Base-by-base conservation (phyloP, 2,113 vertebrate species). In the Hippocampus zosterae region DNA sequence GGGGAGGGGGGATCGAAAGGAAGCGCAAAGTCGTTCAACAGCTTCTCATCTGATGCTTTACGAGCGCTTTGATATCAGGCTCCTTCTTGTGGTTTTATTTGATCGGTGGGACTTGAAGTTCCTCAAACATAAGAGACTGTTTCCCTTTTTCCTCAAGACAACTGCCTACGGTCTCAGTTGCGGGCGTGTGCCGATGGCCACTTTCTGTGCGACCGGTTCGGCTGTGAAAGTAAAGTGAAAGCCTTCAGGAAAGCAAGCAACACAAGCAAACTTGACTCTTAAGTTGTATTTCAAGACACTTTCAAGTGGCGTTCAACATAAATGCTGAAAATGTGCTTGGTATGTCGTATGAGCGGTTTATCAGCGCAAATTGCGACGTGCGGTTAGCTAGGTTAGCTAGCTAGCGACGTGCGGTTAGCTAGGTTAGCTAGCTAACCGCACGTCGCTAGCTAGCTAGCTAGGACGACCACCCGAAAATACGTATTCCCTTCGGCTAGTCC, bases 51-150 rank as follows among this genome's bases (percentile, higher is more conserved):
- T 27, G 23, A 46, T 60, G 57, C 41, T 65, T 65, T 65, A 65
- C 40, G 42, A 46, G 41, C 13, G 23, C 63, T 65, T 46, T 65
- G 63, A 65, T 65, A 65, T 65, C 63, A 65, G 42, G 23, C n/a
- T 21, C 63, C 42, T 65, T 46, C 21, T 65, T 65, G n/a, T 65
- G 63, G 63, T 65, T 46, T 15, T 25, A 44, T 65, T 65, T 65
- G 63, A 65, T 65, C 42, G 9, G 18, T 18, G 9, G 27, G 40
- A 48, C 42, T 65, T 46, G 8, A 19, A 41, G 60, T 62, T 62
- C 29, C 29, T 37, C 7, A 5, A 42, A 63, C 61, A 41, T 41
- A 62, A 13, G 19, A 41, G 19, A 62, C 18, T 8, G 42, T 63
- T 63, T 63, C 40, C 21, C 42, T 46, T 46, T 46, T 63, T 63